Evolutionary conservation across 2,797 vertebrate genomes (phyloP), one percentile per base, ranked within the genome.

Genomic region (Centropyge bicolor): DNA sequence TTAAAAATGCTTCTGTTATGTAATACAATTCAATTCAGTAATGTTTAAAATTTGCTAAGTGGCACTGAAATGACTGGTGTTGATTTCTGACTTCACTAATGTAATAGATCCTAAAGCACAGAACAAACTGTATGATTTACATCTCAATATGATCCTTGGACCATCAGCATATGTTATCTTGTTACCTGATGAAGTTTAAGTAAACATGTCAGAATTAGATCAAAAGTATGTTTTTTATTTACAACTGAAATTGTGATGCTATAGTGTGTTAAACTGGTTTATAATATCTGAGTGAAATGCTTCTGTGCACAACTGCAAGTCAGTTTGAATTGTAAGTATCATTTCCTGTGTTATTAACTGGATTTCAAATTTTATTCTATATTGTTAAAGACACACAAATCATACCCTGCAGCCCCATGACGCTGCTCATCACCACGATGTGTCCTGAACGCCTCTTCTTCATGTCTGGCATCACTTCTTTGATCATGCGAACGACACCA

Each of bases 361-460:
- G 22, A 64, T 4, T 70, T 6, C 35, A 57, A 4, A 43, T 62
- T 19, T 22, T 14, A 13, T 11, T n/a, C 13, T 19, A 17, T n/a
- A 5, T 22, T 20, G 14, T 24, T 63, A 12, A 72, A 55, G 0
- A 49, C 0, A 55, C 7, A 43, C 10, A 70, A 3, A 22, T 63
- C 86, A 0, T 93, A 98, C 97, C 97, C 86, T 98, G 97, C 64
- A 98, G 94, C 13, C 98, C 98, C 97, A 98, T 97, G 65, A 98
- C 97, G 0, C 97, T 98, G 95, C 98, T 99, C 95, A 98, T 95
- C 81, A 98, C 96, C 74, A 99, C 93, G 16, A 99, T 98, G 91
- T 98, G 97, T 1, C 98, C 98, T 0, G 89, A 93, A 45, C 93
- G 91, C 63, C 96, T 92, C 84, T 85, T 95, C 93, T 99, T 99